A percentile compares a stretch with the other conserved stretches of the same genome.
Evolutionary conservation across 2,797 vertebrate genomes (phyloP).

Genomic region (Nannoperca obscura): DNA sequence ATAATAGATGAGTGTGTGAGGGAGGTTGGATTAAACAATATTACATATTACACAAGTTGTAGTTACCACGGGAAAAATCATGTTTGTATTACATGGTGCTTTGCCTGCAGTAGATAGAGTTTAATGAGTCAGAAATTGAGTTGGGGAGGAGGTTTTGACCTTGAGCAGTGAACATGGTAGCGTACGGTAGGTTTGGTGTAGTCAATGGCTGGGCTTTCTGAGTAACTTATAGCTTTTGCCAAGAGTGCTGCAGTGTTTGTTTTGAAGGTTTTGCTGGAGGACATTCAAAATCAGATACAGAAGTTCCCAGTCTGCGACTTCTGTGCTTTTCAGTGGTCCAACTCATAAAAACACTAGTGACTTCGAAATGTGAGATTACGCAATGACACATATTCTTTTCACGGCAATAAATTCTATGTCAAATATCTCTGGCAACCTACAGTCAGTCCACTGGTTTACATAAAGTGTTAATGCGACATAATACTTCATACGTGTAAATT

Average conservation of each 20-base stretch:
- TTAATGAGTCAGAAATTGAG: neutral
- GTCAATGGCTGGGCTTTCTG: neutral
- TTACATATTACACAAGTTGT: slow-evolving; percentile 38
- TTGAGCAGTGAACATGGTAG: neutral
- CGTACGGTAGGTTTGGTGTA: neutral
- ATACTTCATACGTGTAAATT: neutral
- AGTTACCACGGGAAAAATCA: slow-evolving; percentile 39
- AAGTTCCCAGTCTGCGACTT: slow-evolving; percentile 5
- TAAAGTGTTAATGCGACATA: neutral
- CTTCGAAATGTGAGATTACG: neutral
- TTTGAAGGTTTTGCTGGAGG: slow-evolving; percentile 30
- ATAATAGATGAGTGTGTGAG: slow-evolving; percentile 61
- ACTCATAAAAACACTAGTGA: neutral
- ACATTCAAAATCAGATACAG: slow-evolving; percentile 21
- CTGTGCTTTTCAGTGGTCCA: slow-evolving; percentile 1
- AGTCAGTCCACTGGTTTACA: neutral
- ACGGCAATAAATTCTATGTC: neutral
- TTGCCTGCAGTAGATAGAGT: neutral
- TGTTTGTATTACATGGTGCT: slow-evolving; percentile 29
- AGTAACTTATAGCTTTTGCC: slow-evolving; percentile 21
- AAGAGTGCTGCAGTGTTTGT: slow-evolving; percentile 25
- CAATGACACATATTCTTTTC: neutral
- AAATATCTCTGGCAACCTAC: slow-evolving; percentile 3
- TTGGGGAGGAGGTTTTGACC: slow-evolving; percentile 17
- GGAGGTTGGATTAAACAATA: slow-evolving; percentile 47